Percentiles rank a stretch among this genome's conserved stretches.
These are phyloP conservation scores for Hemaris fuciformis DNA, from an alignment of 2,888 invertebrate species.

Conservation along the genomic window DNA sequence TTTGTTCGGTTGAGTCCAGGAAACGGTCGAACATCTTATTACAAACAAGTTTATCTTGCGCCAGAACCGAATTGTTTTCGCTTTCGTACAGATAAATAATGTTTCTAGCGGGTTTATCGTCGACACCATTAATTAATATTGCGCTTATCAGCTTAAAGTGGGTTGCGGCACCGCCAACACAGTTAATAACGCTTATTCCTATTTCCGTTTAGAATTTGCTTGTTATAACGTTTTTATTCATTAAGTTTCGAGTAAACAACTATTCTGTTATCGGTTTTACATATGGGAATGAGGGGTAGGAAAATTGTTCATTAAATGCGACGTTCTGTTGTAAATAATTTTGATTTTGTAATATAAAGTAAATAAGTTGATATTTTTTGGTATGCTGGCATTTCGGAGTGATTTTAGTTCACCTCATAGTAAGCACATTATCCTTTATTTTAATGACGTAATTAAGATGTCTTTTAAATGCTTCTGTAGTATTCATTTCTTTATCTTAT, in stretches of 20 bases:
- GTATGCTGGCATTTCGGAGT: no score
- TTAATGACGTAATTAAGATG: no score
- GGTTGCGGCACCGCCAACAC: conserved; percentile 40
- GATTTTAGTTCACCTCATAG: no score
- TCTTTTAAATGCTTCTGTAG: no score
- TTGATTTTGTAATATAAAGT: no score
- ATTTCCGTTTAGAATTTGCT: conserved; percentile 29
- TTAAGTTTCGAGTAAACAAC: not conserved
- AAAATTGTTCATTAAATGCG: not conserved
- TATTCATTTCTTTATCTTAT: no score
- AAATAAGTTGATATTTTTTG: no score
- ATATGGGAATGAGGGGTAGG: not conserved
- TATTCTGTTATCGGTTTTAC: not conserved
- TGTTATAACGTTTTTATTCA: conserved; percentile 9
- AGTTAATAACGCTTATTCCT: conserved; percentile 30
- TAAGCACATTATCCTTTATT: no score
- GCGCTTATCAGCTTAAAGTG: conserved; percentile 55
- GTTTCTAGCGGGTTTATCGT: conserved; percentile 55
- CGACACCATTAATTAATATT: conserved; percentile 68
- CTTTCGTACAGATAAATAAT: conserved; percentile 57
- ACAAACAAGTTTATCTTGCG: conserved; percentile 51
- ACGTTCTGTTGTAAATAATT: no score
- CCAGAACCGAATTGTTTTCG: conserved; percentile 56
- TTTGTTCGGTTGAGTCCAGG: conserved; percentile 36
- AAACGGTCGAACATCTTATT: conserved; percentile 45